Conservation (phyloP, 2,888 invertebrate species). For the Drosophila tripunctata region DNA sequence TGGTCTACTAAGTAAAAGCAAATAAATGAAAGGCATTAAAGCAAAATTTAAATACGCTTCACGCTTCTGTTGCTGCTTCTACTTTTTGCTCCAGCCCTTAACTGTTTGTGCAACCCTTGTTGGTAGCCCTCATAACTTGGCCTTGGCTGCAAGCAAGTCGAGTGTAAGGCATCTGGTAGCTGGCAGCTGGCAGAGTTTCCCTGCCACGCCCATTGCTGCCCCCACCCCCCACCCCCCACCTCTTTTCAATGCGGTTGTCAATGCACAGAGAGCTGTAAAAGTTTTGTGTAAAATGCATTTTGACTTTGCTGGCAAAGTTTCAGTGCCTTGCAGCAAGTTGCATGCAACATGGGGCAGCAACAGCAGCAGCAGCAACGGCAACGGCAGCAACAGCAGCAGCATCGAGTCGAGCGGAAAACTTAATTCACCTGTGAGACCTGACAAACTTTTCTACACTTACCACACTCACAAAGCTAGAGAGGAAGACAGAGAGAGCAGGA, state of each 20-base stretch:
- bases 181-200: conserved; percentile 32
- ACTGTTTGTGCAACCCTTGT: too few species aligned
- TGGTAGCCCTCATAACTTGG: conserved; percentile 33
- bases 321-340: conserved; percentile 55
- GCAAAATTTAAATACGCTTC: conserved; percentile 64
- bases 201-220: conserved; percentile 32
- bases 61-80: conserved; percentile 7
- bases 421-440: conserved; percentile 79
- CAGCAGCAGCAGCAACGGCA: conserved; percentile 17
- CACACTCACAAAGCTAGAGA: not conserved
- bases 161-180: conserved; percentile 47
- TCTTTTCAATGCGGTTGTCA: conserved; percentile 66
- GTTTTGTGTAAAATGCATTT: conserved; percentile 71
- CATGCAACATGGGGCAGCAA: conserved; percentile 28
- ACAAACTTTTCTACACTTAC: conserved; percentile 67
- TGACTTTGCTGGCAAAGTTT: conserved; percentile 70
- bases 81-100: not conserved
- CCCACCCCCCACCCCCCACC: too few species aligned
- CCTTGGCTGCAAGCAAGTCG: conserved; percentile 40
- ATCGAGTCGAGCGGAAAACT: conserved; percentile 72
- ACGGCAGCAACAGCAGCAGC: conserved; percentile 13
- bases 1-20: conserved; percentile 41
- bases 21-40: conserved; percentile 50
- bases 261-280: conserved; percentile 62
- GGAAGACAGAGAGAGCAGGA: not conserved